A percentile compares a stretch with the other conserved stretches of the same genome.
phyloP scores from a whole-genome alignment of 2,113 vertebrate genomes.

The Spea multiplicata region DNA sequence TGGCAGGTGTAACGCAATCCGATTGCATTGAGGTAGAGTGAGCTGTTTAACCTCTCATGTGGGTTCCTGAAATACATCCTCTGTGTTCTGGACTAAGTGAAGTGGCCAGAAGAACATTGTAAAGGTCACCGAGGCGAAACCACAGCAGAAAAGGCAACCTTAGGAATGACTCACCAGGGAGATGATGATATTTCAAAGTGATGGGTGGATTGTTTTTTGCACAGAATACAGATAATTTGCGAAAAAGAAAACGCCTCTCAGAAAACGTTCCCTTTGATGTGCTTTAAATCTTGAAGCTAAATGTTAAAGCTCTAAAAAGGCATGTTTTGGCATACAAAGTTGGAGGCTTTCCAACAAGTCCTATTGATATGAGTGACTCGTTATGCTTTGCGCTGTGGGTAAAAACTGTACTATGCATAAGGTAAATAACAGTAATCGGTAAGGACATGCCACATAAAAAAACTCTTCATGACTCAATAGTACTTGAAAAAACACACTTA shows the following conservation, averaged over 20 bases:
- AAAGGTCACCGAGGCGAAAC: constrained; percentile 37
- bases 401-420: too few species aligned
- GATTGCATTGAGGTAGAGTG: neutral
- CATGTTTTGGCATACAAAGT: too few species aligned
- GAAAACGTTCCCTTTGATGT: too few species aligned
- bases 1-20: constrained; percentile 29
- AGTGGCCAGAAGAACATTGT: constrained; percentile 34
- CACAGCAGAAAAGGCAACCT: constrained; percentile 20
- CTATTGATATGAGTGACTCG: too few species aligned
- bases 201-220: neutral
- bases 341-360: too few species aligned
- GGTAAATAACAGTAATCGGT: too few species aligned
- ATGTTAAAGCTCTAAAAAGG: too few species aligned
- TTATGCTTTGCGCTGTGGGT: too few species aligned
- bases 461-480: too few species aligned
- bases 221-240: neutral
- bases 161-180: neutral
- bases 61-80: constrained; percentile 31
- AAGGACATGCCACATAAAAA: too few species aligned
- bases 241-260: neutral
- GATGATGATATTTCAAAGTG: neutral
- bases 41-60: constrained; percentile 14
- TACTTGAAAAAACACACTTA: too few species aligned
- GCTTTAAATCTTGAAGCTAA: too few species aligned
- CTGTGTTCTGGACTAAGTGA: constrained; percentile 15